These are phyloP conservation scores for Podarcis raffonei DNA, from an alignment of 2,113 vertebrate species.

Conservation along the genomic window DNA sequence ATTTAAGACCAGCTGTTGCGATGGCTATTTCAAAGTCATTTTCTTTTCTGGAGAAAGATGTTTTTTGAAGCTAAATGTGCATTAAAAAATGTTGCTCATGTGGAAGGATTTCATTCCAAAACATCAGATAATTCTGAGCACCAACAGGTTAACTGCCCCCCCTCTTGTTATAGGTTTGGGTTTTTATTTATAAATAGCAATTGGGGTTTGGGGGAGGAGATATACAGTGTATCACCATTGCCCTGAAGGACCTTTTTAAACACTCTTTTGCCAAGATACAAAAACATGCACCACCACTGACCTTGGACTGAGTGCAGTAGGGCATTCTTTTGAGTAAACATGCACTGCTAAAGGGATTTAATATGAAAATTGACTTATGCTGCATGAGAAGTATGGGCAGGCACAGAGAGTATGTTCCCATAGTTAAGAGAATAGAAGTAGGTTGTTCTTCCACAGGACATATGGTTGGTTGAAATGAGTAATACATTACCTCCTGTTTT, in stretches of 20 bases:
- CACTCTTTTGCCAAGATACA: neutral
- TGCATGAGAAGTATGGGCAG: neutral
- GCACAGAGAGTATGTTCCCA: neutral
- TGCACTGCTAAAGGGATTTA: too few species aligned
- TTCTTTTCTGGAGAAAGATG: neutral
- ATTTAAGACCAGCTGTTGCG: neutral
- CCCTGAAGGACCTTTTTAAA: neutral
- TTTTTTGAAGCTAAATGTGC: neutral
- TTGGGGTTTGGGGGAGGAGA: neutral
- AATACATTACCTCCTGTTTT: neutral
- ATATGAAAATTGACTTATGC: neutral
- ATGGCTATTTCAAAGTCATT: neutral
- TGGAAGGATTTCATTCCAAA: neutral
- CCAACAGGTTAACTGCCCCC: neutral
- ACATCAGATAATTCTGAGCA: constrained; percentile 39
- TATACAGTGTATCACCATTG: neutral
- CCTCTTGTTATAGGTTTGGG: constrained; percentile 19
- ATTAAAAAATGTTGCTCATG: constrained; percentile 11
- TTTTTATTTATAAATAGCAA: constrained; percentile 10
- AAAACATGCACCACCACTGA: neutral
- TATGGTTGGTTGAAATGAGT: neutral
- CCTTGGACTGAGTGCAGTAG: neutral
- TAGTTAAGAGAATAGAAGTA: neutral
- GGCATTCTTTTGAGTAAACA: neutral
- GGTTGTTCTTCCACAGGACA: neutral